Evolutionary conservation across 2,888 invertebrate species (phyloP).

Genomic region (Megastigmus dorsalis): DNA sequence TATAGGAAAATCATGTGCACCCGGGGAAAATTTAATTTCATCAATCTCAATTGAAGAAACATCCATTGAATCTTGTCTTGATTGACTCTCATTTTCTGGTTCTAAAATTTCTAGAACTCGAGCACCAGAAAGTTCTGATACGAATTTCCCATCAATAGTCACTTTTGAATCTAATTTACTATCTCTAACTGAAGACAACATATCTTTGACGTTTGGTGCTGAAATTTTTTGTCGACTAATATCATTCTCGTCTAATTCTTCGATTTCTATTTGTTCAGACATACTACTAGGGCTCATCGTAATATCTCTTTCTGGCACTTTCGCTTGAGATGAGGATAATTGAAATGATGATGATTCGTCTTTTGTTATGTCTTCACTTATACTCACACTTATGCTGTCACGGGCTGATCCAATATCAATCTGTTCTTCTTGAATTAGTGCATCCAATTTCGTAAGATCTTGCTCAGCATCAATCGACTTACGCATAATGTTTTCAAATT

Average conservation of each 20-base stretch:
- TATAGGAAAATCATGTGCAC: slow-evolving; percentile 53
- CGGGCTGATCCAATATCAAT: slow-evolving; percentile 61
- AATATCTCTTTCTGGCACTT: slow-evolving; percentile 64
- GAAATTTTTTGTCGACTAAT: not conserved
- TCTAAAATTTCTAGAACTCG: slow-evolving; percentile 67
- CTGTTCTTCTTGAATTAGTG: slow-evolving; percentile 57
- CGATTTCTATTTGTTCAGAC: slow-evolving; percentile 68
- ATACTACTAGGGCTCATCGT: slow-evolving; percentile 70
- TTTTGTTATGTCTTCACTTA: slow-evolving; percentile 68
- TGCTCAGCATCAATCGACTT: slow-evolving; percentile 34
- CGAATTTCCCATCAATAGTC: slow-evolving; percentile 27
- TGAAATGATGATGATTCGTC: slow-evolving; percentile 67
- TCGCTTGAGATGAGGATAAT: slow-evolving; percentile 63
- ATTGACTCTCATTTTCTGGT: slow-evolving; percentile 59
- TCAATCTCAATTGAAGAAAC: slow-evolving; percentile 68
- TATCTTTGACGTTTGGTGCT: not conserved
- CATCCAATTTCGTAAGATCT: slow-evolving; percentile 47
- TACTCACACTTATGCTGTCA: slow-evolving; percentile 64
- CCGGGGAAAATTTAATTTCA: slow-evolving; percentile 60
- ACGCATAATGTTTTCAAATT: slow-evolving; percentile 67
- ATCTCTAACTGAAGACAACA: slow-evolving; percentile 1
- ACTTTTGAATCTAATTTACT: slow-evolving; percentile 20
- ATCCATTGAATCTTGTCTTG: slow-evolving; percentile 67
- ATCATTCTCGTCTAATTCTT: slow-evolving; percentile 60
- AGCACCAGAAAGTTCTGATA: slow-evolving; percentile 63